phyloP scores from a whole-genome alignment of 2,113 vertebrate genomes.

The Labeo catla region DNA sequence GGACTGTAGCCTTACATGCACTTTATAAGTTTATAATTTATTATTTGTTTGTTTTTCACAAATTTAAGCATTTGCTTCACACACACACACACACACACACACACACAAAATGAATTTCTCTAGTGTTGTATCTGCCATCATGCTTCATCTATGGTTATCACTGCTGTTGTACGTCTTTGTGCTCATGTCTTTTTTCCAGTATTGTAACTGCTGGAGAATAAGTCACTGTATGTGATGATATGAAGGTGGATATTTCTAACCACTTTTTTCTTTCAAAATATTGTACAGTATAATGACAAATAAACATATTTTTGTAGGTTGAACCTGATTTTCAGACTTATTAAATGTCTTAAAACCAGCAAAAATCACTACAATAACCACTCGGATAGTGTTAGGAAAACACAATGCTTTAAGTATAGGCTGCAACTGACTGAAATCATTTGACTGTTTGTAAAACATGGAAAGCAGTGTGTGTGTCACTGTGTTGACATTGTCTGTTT shows the following conservation, averaged over 20 bases:
- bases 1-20: background rate
- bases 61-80: background rate
- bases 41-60: background rate
- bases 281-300: conserved; percentile 47
- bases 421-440: no score
- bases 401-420: background rate
- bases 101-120: background rate
- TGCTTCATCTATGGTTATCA: background rate
- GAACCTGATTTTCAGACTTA: background rate
- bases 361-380: background rate
- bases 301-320: conserved; percentile 55
- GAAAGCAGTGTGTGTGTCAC: no score
- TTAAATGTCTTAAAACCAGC: background rate
- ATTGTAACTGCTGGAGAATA: background rate
- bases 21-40: background rate
- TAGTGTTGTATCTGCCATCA: background rate
- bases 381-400: background rate
- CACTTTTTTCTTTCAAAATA: conserved; percentile 6
- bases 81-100: no score
- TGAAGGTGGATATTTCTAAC: conserved; percentile 4
- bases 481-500: no score
- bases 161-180: background rate
- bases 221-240: background rate
- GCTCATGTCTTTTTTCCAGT: background rate
- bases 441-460: no score